Evolutionary conservation across 2,888 invertebrate genomes (phyloP), one percentile per base, ranked within the genome.

Genomic region (Caenorhabditis imperialis): DNA sequence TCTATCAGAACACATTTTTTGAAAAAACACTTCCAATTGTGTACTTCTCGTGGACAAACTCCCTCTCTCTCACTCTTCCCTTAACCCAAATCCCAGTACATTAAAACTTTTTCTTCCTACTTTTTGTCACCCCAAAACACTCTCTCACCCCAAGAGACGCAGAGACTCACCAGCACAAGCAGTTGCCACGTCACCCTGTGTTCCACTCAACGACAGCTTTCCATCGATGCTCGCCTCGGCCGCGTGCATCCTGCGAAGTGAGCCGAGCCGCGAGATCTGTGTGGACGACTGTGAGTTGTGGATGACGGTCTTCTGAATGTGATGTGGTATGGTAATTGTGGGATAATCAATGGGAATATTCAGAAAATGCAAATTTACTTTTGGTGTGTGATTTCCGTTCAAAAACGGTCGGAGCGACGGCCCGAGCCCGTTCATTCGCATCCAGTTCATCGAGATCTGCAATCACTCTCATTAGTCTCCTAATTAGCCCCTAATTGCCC

Each of bases 381-480:
- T 79, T 16, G 79, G 79, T 12, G 75, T 75, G 14, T 73, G 73
- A 55, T 69, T 74, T 16, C 74, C 71, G 12, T 77, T 75, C 18
- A 79, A 38, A 62, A 79, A 75, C 14, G 79, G 79, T 53, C 79
- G 69, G 20, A 75, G 53, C 14, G 77, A 71, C 12, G 72, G 75
- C 12, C 79, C 79, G 14, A 79, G 45, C 14, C 87, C 87, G 58
- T 86, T 88, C 75, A 86, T 76, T 50, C 86, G 78, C 85, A 87
- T 84, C 79, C 81, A 84, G 48, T 85, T 84, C 69, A 85, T 78
- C 6, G 85, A 84, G 45, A 85, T 85, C 85, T 85, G 57, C 54
- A 83, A 63, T 10, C n/a, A n/a, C n/a, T 14, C n/a, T 53, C 8
- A 14, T 4, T 23, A 6, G 25, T 25, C 16, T 23, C 7, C 22